A percentile compares a stretch with the other conserved stretches of the same genome.
These are phyloP conservation scores for Phenganax stokvisi DNA, from an alignment of 92 coral and sea anemone species.

Conservation along the genomic window DNA sequence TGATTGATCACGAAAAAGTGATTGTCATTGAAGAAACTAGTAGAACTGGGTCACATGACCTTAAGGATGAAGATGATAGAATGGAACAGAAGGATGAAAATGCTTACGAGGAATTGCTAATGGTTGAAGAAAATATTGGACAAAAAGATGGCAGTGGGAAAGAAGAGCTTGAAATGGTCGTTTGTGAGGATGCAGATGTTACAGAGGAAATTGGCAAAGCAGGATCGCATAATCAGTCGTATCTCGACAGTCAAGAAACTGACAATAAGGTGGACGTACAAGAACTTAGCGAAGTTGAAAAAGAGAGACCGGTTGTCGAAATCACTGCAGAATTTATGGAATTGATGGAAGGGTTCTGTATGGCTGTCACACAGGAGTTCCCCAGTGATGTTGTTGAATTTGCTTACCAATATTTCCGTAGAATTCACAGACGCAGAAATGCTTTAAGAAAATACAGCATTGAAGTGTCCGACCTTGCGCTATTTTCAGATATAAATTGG, in stretches of 20 bases:
- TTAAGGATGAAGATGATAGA: too few relatives aligned
- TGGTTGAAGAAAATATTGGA: not conserved
- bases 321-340: conserved; percentile 22
- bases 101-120: too few relatives aligned
- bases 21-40: too few relatives aligned
- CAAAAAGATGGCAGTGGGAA: not conserved
- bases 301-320: conserved; percentile 17
- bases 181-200: not conserved
- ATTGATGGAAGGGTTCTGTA: conserved; percentile 28
- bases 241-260: too few relatives aligned
- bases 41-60: too few relatives aligned
- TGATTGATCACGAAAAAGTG: too few relatives aligned
- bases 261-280: too few relatives aligned
- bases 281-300: not conserved
- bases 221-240: too few relatives aligned
- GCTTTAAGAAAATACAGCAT: conserved; percentile 25
- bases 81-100: not conserved
- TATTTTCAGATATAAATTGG: conserved; percentile 25
- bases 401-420: conserved; percentile 27
- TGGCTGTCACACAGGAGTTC: conserved; percentile 32
- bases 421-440: conserved; percentile 12
- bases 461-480: conserved; percentile 20
- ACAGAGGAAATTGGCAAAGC: not conserved
- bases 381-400: conserved; percentile 29
- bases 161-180: not conserved